These are phyloP conservation scores for Lasioglossum morio DNA, from an alignment of 2,888 invertebrate genomes.

Conservation along the genomic window DNA sequence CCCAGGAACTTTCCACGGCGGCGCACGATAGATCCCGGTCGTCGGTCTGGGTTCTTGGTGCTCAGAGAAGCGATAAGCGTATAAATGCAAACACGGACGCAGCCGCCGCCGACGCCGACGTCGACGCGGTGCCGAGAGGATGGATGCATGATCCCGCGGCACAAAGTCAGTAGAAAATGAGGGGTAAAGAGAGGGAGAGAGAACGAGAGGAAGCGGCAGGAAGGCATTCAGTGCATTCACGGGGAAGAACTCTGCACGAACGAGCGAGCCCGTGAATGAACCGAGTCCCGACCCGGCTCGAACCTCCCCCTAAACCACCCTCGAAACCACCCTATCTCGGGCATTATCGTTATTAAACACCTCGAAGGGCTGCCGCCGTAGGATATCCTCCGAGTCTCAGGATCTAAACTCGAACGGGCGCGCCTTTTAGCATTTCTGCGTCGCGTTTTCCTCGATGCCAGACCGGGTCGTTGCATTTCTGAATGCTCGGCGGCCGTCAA, in stretches of 20 bases:
- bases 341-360: conserved; percentile 85
- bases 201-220: conserved; percentile 57
- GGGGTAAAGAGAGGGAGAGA: conserved; percentile 29
- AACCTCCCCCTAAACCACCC: conserved; percentile 68
- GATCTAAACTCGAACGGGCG: conserved; percentile 41
- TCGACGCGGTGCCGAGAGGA: conserved; percentile 33
- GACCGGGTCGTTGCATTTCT: background rate
- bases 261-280: conserved; percentile 80
- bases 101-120: conserved; percentile 4
- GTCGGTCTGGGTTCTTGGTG: conserved; percentile 51
- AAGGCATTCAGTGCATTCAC: conserved; percentile 82
- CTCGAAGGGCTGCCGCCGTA: conserved; percentile 71
- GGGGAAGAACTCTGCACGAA: conserved; percentile 80
- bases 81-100: conserved; percentile 59
- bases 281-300: conserved; percentile 78
- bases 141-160: conserved; percentile 49
- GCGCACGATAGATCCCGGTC: conserved; percentile 55
- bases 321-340: conserved; percentile 78
- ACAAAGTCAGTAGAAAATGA: conserved; percentile 56
- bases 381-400: conserved; percentile 58
- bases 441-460: background rate
- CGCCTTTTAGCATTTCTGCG: conserved; percentile 17
- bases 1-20: conserved; percentile 17
- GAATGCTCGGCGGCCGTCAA: background rate
- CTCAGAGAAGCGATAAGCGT: conserved; percentile 63